Evolutionary conservation across 1,140 invertebrate genomes (phyloP), one percentile per base, ranked within the genome.

Genomic region (Formica exsecta): DNA sequence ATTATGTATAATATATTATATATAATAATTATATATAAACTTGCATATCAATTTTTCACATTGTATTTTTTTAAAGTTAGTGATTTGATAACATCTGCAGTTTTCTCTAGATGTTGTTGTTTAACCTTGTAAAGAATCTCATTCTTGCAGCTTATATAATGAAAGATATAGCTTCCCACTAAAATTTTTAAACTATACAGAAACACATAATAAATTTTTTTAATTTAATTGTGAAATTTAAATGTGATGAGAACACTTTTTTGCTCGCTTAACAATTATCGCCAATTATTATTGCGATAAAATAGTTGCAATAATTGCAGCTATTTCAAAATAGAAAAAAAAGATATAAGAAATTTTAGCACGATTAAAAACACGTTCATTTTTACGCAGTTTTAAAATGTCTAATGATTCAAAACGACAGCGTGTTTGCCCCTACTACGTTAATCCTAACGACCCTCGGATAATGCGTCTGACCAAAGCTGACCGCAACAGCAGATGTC

Each of bases 401-500:
- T 87, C 61, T 59, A 22, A 9, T 65, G 64, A 71, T 79, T 90
- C 62, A 61, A 64, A 77, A 77, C 44, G 48, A 65, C 36, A 48
- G 25, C 57, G 71, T 79, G 71, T 88, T 90, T 88, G 86, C 51
- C 76, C 57, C 59, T 73, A 44, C 5, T 57, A 25, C 57, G 48
- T 41, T 91, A 90, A 91, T 89, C 81, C 79, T 22, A 81, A 61
- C 86, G 76, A 66, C 29, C 83, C 59, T 70, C 57, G 77, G 13
- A 66, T 88, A 87, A 90, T 87, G 68, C 85, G 44, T 75, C 70
- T 51, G 71, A 25, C 68, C 64, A 87, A 87, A 91, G 87, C 81
- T 68, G 79, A 91, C 91, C 91, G 68, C 91, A 90, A 91, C 86
- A 91, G 48, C 89, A 91, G 89, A 87, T 89, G 87, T 88, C 85